Evolutionary conservation across 2,797 vertebrate species (phyloP).

Genomic region (Gorsachius magnificus): DNA sequence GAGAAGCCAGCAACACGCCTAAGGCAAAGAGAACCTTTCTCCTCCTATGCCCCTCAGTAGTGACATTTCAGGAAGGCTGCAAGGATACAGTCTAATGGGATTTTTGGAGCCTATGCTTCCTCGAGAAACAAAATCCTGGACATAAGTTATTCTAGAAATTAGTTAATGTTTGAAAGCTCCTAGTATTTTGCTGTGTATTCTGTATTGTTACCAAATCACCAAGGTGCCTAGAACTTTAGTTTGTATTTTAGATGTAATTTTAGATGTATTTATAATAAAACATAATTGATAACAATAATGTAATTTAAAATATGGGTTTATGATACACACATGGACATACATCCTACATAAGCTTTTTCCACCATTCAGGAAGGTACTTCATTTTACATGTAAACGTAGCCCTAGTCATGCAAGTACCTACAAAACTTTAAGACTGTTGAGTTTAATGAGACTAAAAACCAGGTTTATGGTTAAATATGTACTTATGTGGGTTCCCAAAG

Average conservation of each 20-base stretch:
- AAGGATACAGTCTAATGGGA: neutral
- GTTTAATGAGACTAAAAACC: neutral
- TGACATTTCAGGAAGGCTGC: neutral
- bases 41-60: neutral
- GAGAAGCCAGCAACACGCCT: neutral
- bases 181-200: neutral
- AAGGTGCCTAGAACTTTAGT: neutral
- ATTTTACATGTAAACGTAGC: neutral
- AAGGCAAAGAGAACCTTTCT: neutral
- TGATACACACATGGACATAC: neutral
- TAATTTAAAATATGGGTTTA: neutral
- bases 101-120: neutral
- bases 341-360: neutral
- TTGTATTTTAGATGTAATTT: neutral
- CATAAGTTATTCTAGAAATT: neutral
- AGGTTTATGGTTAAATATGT: neutral
- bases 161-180: neutral
- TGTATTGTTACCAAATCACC: neutral
- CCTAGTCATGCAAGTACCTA: neutral
- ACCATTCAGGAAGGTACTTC: neutral
- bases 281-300: neutral
- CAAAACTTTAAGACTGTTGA: neutral
- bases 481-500: neutral
- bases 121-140: neutral
- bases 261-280: neutral